phyloP scores from a whole-genome alignment of 2,113 vertebrate genomes.

The Vulpes lagopus region DNA sequence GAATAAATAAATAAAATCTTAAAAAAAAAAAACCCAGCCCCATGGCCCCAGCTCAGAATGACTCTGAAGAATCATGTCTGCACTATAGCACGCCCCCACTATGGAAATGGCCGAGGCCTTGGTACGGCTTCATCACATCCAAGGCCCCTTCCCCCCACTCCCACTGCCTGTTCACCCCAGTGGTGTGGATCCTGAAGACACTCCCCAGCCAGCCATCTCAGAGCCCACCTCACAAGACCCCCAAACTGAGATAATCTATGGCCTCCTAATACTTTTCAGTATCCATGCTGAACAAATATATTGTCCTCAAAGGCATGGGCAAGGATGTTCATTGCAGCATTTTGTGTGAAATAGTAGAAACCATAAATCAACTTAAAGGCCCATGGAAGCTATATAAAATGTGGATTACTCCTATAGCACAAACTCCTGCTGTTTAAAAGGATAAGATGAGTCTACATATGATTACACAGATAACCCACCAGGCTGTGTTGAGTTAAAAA shows the following conservation, averaged over 20 bases:
- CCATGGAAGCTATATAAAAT: not conserved
- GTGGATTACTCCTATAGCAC: not conserved
- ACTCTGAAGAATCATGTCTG: not conserved
- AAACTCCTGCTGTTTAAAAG: not conserved
- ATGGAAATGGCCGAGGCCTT: rapidly evolving
- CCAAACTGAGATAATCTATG: rapidly evolving
- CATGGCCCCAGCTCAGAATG: not conserved
- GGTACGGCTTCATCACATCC: not conserved
- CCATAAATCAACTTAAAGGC: not conserved
- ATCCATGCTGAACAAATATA: rapidly evolving
- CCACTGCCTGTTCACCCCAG: not conserved
- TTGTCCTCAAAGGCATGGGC: rapidly evolving
- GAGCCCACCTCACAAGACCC: not conserved
- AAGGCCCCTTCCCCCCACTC: not conserved
- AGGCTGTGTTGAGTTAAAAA: rapidly evolving
- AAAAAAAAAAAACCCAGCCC: too few relatives aligned
- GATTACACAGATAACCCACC: rapidly evolving
- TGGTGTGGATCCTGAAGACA: not conserved
- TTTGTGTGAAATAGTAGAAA: not conserved
- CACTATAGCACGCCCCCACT: not conserved
- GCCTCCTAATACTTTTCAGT: rapidly evolving
- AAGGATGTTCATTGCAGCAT: rapidly evolving
- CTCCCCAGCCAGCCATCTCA: too few relatives aligned
- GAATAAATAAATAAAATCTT: too few relatives aligned
- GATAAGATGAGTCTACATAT: rapidly evolving